These are phyloP conservation scores for Thryonomys swinderianus DNA, from an alignment of 2,113 vertebrate genomes.

Conservation along the genomic window DNA sequence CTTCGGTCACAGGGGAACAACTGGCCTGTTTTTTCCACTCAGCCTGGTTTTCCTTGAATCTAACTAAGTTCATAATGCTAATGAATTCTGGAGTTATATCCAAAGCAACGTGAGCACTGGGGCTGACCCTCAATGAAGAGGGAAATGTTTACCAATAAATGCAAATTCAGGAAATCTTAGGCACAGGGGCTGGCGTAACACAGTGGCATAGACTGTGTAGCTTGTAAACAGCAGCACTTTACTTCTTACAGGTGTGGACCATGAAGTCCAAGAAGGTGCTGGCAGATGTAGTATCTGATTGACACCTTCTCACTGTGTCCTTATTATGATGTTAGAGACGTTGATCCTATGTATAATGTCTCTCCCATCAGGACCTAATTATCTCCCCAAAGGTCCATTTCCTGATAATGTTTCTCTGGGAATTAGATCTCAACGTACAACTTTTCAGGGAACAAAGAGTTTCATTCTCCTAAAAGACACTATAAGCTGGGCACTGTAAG, in stretches of 20 bases:
- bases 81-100: slow-evolving; percentile 14
- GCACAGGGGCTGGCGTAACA: neutral
- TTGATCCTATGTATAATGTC: neutral
- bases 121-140: neutral
- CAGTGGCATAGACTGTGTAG: neutral
- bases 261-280: neutral
- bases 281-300: neutral
- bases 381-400: neutral
- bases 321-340: neutral
- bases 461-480: neutral
- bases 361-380: neutral
- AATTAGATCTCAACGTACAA: neutral
- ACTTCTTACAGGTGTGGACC: neutral
- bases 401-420: neutral
- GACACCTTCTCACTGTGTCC: neutral
- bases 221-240: neutral
- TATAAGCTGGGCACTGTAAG: neutral
- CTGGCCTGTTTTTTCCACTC: neutral
- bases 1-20: neutral
- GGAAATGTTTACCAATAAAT: neutral
- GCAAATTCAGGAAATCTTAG: neutral
- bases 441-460: neutral
- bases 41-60: neutral
- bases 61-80: neutral
- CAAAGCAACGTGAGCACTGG: neutral